Percentiles rank a stretch among this genome's conserved stretches.
These are phyloP conservation scores for Salarias fasciatus DNA, from an alignment of 2,797 vertebrate species.

Conservation along the genomic window DNA sequence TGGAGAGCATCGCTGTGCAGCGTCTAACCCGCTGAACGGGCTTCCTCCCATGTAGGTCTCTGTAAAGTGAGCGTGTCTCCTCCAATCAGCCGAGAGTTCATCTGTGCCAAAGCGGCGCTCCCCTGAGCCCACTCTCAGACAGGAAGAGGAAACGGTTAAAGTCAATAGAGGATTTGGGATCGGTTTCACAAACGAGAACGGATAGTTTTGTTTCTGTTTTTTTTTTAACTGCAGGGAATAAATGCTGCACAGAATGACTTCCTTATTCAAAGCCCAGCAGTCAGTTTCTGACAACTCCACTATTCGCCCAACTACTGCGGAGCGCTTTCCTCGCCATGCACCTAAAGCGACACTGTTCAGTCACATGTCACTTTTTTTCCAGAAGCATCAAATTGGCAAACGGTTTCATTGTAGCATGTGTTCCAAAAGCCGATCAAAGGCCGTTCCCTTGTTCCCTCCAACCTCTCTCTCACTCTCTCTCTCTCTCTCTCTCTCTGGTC, in stretches of 20 bases:
- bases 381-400: constrained; percentile 53
- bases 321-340: constrained; percentile 10
- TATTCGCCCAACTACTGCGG: constrained; percentile 13
- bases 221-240: constrained; percentile 43
- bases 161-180: constrained; percentile 75
- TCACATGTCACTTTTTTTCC: constrained; percentile 52
- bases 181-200: constrained; percentile 61
- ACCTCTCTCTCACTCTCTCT: constrained; percentile 38
- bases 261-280: constrained; percentile 54
- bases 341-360: constrained; percentile 26
- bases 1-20: constrained; percentile 9
- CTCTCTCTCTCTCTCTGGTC: constrained; percentile 38
- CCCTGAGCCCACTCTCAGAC: constrained; percentile 63
- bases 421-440: constrained; percentile 61
- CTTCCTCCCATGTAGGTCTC: constrained; percentile 38
- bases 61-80: constrained; percentile 68
- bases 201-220: constrained; percentile 33
- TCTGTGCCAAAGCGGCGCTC: constrained; percentile 47
- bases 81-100: constrained; percentile 61
- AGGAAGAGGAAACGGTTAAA: constrained; percentile 76
- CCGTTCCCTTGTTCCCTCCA: constrained; percentile 49
- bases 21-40: constrained; percentile 39
- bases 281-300: constrained; percentile 23
- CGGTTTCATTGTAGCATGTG: no score
- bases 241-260: constrained; percentile 57